A percentile compares a stretch with the other conserved stretches of the same genome.
These are phyloP conservation scores for Pelodytes ibericus DNA, from an alignment of 2,797 vertebrate species.

Conservation along the genomic window DNA sequence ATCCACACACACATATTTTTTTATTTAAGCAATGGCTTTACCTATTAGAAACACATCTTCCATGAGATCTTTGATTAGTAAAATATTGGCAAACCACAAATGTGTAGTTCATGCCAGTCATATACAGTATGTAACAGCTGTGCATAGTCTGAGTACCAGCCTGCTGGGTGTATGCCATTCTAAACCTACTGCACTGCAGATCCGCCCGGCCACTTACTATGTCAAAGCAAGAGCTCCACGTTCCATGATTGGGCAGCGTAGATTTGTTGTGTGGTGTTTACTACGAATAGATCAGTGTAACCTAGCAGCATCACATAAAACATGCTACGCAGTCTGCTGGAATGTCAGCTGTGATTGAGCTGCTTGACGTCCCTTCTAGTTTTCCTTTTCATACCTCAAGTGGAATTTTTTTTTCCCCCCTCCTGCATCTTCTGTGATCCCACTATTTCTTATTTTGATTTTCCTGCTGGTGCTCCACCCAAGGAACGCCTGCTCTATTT, in stretches of 20 bases:
- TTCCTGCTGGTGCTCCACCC: neutral
- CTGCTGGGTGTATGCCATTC: no score
- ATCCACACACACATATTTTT: no score
- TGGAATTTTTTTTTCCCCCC: constrained; percentile 19
- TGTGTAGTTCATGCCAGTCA: no score
- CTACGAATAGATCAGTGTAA: neutral
- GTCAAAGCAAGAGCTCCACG: neutral
- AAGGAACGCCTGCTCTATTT: neutral
- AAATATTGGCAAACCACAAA: no score
- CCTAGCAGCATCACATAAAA: constrained; percentile 27
- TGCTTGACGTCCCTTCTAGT: constrained; percentile 7
- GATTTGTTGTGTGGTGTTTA: constrained; percentile 9
- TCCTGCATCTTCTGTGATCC: neutral
- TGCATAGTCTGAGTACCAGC: no score
- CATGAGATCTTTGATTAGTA: no score
- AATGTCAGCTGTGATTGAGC: constrained; percentile 31
- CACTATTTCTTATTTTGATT: neutral
- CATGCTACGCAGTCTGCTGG: neutral
- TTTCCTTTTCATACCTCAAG: constrained; percentile 17
- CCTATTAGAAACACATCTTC: no score
- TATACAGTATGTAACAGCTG: no score
- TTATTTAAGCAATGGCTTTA: no score
- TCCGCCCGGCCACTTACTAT: no score
- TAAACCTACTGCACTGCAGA: no score
- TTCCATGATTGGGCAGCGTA: neutral